Base-by-base conservation (phyloP, 2,113 vertebrate species). In the Apodemus sylvaticus region DNA sequence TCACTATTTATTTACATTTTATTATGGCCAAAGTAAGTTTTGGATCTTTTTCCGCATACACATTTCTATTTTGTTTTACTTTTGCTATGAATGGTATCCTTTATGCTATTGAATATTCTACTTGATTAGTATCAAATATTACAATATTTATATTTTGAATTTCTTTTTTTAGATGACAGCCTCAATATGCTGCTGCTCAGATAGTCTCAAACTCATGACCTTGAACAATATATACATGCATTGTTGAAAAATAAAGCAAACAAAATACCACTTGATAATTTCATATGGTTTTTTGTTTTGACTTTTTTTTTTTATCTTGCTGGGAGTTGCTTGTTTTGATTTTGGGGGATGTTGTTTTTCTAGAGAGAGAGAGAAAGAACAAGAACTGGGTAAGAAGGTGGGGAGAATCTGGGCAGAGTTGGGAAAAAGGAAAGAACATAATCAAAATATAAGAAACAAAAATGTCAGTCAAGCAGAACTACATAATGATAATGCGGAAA, bases 1-100 rank as follows among this genome's bases (percentile, higher is more conserved):
- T 53, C 55, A 95, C 64, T 93, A 77, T 74, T 90, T 82, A 76
- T 74, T 89, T 90, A 42, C 51, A 68, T 92, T 17, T 86, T 66
- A 24, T 92, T 85, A 85, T 7, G 7, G 55, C 70, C 68, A 79
- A 85, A 58, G 45, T 73, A 94, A 78, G 92, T 88, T 79, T 76
- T 74, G 66, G 24, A 82, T 29, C 60, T 88, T 92, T 62, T 53
- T 29, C 66, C 36, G 64, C 14, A n/a, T 86, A n/a, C 13, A 31
- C 2, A 60, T 94, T 94, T 83, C 89, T 53, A 90, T 82, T 16
- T 6, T 73, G 48, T 87, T 87, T 90, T 90, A 68, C 91, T n/a
- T 71, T 51, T 90, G 36, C 76, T 90, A 79, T 81, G 42, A 94
- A n/a, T 36, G 45, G 20, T 26, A 82, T 60, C 53, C 22, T 81